phyloP scores from a whole-genome alignment of 2,113 vertebrate species.

The Odontophorus gujanensis region DNA sequence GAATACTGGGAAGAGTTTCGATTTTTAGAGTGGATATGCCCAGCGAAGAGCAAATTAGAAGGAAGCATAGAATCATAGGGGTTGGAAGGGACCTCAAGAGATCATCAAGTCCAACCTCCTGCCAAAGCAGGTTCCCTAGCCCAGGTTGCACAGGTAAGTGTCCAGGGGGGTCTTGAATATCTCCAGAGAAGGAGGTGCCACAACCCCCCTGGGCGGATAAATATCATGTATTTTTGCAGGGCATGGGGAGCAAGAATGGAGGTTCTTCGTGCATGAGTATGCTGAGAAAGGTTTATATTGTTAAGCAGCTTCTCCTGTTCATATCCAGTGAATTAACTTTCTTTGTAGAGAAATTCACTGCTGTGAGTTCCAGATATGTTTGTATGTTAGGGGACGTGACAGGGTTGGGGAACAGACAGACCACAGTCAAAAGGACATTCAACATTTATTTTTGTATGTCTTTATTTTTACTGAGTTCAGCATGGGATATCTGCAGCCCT shows the following conservation, averaged over 20 bases:
- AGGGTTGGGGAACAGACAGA: background rate
- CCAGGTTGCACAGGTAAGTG: too few relatives aligned
- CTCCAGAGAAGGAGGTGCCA: too few relatives aligned
- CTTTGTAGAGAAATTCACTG: background rate
- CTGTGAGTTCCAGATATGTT: background rate
- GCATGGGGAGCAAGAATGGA: constrained; percentile 3
- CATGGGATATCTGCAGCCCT: background rate
- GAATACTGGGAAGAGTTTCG: constrained; percentile 18
- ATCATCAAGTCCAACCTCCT: too few relatives aligned
- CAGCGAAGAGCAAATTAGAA: constrained; percentile 47
- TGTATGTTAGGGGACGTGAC: background rate
- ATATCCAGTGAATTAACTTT: background rate
- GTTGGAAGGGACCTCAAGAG: too few relatives aligned
- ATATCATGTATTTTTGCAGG: constrained; percentile 13
- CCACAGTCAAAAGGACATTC: background rate
- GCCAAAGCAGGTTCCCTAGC: too few relatives aligned
- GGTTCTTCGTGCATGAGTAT: background rate
- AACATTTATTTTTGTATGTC: background rate
- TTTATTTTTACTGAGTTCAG: background rate
- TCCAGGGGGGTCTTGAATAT: too few relatives aligned
- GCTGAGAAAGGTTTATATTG: background rate
- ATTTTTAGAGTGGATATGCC: constrained; percentile 67
- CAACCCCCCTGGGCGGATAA: too few relatives aligned
- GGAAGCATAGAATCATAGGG: background rate
- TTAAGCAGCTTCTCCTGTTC: background rate